Evolutionary conservation across 1,140 invertebrate species (phyloP).

Genomic region (Tigriopus japonicus): DNA sequence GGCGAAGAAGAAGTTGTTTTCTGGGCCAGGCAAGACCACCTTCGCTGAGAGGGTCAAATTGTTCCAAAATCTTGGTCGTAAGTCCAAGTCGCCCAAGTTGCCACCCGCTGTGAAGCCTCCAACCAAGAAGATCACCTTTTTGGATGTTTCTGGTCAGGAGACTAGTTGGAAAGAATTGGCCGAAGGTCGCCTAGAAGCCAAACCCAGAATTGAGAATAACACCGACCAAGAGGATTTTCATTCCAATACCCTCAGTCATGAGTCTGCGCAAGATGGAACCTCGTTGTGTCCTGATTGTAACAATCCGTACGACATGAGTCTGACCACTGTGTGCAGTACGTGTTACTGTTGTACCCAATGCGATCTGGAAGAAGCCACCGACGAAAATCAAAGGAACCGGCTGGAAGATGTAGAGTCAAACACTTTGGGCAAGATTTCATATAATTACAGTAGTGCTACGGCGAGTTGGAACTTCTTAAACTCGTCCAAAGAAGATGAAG

Average conservation of each 20-base stretch:
- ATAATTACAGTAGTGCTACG: neutral
- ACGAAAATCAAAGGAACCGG: no score
- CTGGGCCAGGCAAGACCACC: conserved; percentile 8
- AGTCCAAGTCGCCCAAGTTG: neutral
- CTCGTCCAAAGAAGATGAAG: neutral
- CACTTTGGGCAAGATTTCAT: neutral
- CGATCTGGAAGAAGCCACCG: neutral
- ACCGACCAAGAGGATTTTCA: neutral
- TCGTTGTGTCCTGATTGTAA: neutral
- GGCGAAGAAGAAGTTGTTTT: no score
- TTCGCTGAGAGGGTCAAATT: conserved; percentile 12
- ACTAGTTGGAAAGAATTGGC: conserved; percentile 8
- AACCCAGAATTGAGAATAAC: neutral
- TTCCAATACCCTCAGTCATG: neutral
- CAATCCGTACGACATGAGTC: neutral
- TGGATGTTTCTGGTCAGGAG: neutral
- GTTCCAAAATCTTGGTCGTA: conserved; percentile 6
- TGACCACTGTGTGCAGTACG: neutral
- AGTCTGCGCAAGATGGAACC: neutral
- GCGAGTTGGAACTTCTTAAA: conserved; percentile 1
- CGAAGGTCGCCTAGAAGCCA: neutral
- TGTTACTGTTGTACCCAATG: neutral
- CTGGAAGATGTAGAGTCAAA: neutral
- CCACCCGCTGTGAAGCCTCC: neutral
- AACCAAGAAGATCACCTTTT: neutral